Evolutionary conservation across 2,888 invertebrate species (phyloP), one percentile per base, ranked within the genome.

Genomic region (Anaspis maculata): DNA sequence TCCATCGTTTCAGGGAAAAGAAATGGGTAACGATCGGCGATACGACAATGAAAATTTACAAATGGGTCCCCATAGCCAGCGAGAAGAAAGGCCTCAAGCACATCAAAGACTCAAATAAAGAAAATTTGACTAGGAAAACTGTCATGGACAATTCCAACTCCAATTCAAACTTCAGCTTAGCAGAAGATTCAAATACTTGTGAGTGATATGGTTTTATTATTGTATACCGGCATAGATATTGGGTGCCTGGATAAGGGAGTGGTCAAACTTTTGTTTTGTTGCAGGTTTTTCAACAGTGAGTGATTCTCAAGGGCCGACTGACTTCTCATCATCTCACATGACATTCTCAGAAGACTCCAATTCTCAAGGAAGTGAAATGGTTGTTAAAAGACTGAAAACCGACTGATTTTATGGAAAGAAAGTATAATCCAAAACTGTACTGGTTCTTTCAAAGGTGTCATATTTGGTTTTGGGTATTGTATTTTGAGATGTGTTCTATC

Each of bases 11-110:
- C 68, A 94, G 94, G 97, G 96, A 98, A 64, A 97, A 97, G 66
- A 95, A 94, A 74, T 96, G 97, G 95, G 95, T 98, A 1, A 94
- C 95, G 0, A 91, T 96, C 52, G 94, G 94, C 32, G 96, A 96
- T 65, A 97, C 97, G 1, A 89, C 94, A 1, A 95, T 97, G 90
- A 91, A 91, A 72, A 92, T 97, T 49, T 96, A 86, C 63, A 97
- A 97, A 74, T 98, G 97, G 97, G 96, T 98, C 25, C 97, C 97
- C 2, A 83, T 88, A 56, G 82, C 85, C 1, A 79, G 74, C 11
- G 82, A 82, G 57, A 85, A 85, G 54, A 87, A 86, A 61, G 77
- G 79, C 57, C 64, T 69, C 3, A 39, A 51, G 14, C 62, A 64
- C 42, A 60, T 35, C 15, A 81, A 79, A 54, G 77, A 78, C 40